phyloP scores from a whole-genome alignment of 53 echinoderm and acorn worm genomes.

The Astropecten irregularis region DNA sequence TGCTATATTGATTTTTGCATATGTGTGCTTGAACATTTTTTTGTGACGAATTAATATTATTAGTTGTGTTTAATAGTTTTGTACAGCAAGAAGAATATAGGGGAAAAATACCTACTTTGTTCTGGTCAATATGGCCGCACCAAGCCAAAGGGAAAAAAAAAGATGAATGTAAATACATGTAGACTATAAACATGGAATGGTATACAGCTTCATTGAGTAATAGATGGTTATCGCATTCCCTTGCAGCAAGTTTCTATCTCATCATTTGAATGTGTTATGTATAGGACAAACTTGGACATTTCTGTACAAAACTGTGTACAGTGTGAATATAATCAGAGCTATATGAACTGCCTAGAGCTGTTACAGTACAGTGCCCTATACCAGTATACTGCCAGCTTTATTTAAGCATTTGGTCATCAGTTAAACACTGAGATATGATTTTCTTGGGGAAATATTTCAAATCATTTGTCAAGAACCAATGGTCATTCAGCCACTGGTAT shows the following conservation, averaged over 20 bases:
- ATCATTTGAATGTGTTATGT: constrained; percentile 10
- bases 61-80: constrained; percentile 3
- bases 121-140: constrained; percentile 30
- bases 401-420: too few species aligned
- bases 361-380: not conserved
- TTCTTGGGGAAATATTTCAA: too few species aligned
- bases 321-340: constrained; percentile 27
- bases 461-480: too few species aligned
- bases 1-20: constrained; percentile 28
- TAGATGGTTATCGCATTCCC: too few species aligned
- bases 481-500: too few species aligned
- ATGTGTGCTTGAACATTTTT: constrained; percentile 47
- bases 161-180: constrained; percentile 40
- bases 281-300: not conserved
- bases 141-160: constrained; percentile 36
- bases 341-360: constrained; percentile 41
- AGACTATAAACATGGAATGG: too few species aligned
- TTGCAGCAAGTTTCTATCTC: too few species aligned
- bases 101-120: too few species aligned
- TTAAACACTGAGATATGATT: too few species aligned
- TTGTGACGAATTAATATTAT: not conserved
- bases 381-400: not conserved
- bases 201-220: too few species aligned
- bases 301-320: constrained; percentile 29
- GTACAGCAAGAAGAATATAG: too few species aligned